Base-by-base conservation (phyloP, 2,888 invertebrate genomes). In the Cheilosia vernalis region DNA sequence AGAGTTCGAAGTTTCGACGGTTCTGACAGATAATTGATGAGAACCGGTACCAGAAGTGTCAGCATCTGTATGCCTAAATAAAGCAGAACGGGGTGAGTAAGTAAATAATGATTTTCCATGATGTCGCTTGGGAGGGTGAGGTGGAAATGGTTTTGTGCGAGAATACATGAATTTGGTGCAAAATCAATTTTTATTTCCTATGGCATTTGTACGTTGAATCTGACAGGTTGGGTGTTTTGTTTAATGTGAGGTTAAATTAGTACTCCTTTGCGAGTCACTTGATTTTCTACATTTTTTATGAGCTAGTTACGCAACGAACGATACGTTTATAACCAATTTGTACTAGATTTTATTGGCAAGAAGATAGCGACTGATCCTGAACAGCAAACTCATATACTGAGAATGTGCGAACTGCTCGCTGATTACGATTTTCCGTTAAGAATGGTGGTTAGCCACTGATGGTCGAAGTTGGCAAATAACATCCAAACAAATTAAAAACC, bases 31-130 rank as follows among this genome's bases (percentile, higher is more conserved):
- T 96, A 97, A 88, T 96, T 96, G 63, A 98, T 96, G 88, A 99
- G 94, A 80, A 98, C 96, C 53, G 99, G 98, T 80, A 98, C 97
- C 80, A 98, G 93, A 53, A 99, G 93, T 87, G 96, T 96, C 69
- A 99, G 93, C 94, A 99, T 95, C 91, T 98, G 96, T 88, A 97
- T 95, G 90, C 98, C 98, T 98, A 92, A 5, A 90, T 90, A 88
- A 80, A 88, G 77, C 15, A 5, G 21, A 49, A 60, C 17, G 10
- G 33, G 15, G 1, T 30, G 44, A 53, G 58, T 82, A 21, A 63
- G 40, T 37, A 37, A 66, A 69, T n/a, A 66, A 69, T n/a, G 5
- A 1, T 66, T 56, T 49, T 4, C 19, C 9, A 37, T 33, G 4
- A n/a, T 55, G n/a, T 47, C 10, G 33, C 13, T 60, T 17, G 69